Evolutionary conservation across 2,888 invertebrate genomes (phyloP), one percentile per base, ranked within the genome.

Genomic region (Nebria brevicollis): DNA sequence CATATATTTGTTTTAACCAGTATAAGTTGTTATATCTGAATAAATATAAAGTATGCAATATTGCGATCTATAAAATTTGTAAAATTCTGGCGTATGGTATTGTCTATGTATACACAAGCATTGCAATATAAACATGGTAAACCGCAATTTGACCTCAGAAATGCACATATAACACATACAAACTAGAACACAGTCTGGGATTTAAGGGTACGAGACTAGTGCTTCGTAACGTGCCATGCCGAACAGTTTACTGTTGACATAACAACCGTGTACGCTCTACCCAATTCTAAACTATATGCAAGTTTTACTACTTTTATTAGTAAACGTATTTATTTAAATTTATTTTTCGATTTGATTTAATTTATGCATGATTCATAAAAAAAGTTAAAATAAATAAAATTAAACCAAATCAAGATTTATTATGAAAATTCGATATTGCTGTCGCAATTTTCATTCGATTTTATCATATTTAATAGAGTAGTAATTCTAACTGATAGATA

Each of bases 101-200:
- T 66, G 66, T 25, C 10, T 25, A 66, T 66, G 25, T 70, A 26
- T 25, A 26, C 25, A 66, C 34, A 13, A 26, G 34, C 11, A 70
- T 8, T 34, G 15, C 70, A 70, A 70, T 70, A 70, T 70, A 70
- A 70, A 70, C 70, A 70, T 11, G 25, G 20, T 26, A 15, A 70
- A 70, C 70, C 70, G 34, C 70, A 70, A 70, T 70, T 20, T 26
- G 70, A 70, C 70, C 70, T 26, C 70, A 70, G 70, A 70, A 70
- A 70, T 70, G 70, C 70, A 70, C 70, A 70, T 70, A 34, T 70
- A 70, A 34, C 70, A 70, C 70, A 70, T 70, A 70, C 70, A 34
- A 34, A 34, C 70, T 54, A 54, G 54, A 54, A 54, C 54, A 54
- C 54, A 54, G 54, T 54, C 54, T 54, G 54, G 54, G 54, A 54